A percentile compares a stretch with the other conserved stretches of the same genome.
phyloP scores from a whole-genome alignment of 2,888 invertebrate genomes.

The Meghimatium bilineatum region DNA sequence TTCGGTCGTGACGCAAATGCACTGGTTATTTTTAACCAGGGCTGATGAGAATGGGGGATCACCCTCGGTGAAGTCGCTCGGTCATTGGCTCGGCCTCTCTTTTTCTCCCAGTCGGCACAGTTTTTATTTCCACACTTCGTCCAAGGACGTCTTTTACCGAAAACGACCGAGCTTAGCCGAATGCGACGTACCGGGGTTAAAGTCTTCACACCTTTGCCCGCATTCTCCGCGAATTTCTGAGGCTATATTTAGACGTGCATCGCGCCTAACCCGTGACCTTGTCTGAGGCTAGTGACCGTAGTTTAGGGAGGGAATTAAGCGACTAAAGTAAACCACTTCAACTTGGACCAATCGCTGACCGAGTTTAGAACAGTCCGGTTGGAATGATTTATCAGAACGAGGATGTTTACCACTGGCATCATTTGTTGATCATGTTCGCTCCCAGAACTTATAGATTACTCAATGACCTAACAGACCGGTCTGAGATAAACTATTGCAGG shows the following conservation, averaged over 20 bases:
- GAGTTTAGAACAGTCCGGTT: constrained; percentile 12
- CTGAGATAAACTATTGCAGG: too few relatives aligned
- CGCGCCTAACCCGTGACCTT: constrained; percentile 21
- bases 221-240: constrained; percentile 33
- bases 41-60: constrained; percentile 13
- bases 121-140: constrained; percentile 8
- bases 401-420: too few relatives aligned
- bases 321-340: constrained; percentile 2
- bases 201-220: constrained; percentile 23
- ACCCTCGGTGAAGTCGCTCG: constrained; percentile 14
- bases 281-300: constrained; percentile 2
- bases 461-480: too few relatives aligned
- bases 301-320: constrained; percentile 16
- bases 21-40: constrained; percentile 23
- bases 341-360: constrained; percentile 34
- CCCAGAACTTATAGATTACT: too few relatives aligned
- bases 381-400: not conserved
- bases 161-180: constrained; percentile 21
- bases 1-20: constrained; percentile 46
- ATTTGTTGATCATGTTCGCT: too few relatives aligned
- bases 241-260: constrained; percentile 21
- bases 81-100: constrained; percentile 42
- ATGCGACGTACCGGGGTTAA: not conserved
- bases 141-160: constrained; percentile 42
- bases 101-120: constrained; percentile 27